Base-by-base conservation (phyloP, 2,888 invertebrate genomes). In the Polia nebulosa region DNA sequence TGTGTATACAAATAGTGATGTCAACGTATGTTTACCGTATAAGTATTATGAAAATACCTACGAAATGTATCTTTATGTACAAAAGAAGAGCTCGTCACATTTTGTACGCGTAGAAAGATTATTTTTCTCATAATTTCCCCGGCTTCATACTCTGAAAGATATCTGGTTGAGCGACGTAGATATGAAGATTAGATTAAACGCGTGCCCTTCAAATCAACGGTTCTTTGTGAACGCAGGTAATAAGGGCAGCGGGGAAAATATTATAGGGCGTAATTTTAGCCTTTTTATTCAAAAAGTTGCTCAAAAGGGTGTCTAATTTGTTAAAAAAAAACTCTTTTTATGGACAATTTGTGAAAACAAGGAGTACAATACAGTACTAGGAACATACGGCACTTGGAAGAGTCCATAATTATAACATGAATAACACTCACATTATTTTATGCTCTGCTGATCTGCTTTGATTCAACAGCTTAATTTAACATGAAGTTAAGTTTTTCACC, bases 151-250 rank as follows among this genome's bases (percentile, higher is more conserved):
- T 55, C 52, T 62, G 68, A 68, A 63, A 53, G 65, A 63, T 76
- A 67, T 58, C 69, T 69, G 71, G 67, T 62, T 70, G 77, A 77
- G 60, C 53, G 74, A 83, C 70, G 72, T 70, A 69, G 72, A 69
- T 67, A 59, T 62, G 78, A 67, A 78, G 61, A 83, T 83, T 83
- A 71, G 72, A 83, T 82, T 78, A 81, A 83, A 83, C 66, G 70
- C 55, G 65, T 65, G 68, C 61, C 70, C 70, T 72, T 72, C 81
- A 72, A 81, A 80, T 83, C 83, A 83, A 78, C 75, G 68, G 69
- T 56, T 78, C 58, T 65, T 71, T 75, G 65, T 56, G 59, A 74
- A 81, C 51, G 69, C 59, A 72, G 66, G 67, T 61, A 72, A 70
- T 74, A 72, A 67, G 66, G 29, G 57, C 52, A 64, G 65, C n/a